Conservation (phyloP, 1,140 invertebrate species). For the Drosophila quadrilineata region DNA sequence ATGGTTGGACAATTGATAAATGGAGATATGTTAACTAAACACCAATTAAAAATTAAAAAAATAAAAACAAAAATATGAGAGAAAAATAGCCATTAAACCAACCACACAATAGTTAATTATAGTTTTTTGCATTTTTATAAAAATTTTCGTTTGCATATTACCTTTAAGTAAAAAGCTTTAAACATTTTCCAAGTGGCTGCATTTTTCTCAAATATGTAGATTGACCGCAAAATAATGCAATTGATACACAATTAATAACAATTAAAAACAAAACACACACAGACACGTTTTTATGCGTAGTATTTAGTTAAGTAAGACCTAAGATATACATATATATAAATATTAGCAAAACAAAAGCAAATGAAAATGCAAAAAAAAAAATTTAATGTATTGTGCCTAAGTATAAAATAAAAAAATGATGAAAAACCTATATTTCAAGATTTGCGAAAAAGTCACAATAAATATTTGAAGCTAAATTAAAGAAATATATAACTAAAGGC, state of each 20-base stretch:
- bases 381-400: slow-evolving; percentile 78
- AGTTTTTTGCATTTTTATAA: slow-evolving; percentile 39
- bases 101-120: slow-evolving; percentile 29
- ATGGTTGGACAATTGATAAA: too few species aligned
- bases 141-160: slow-evolving; percentile 55
- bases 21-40: slow-evolving; percentile 48
- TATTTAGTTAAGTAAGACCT: slow-evolving; percentile 48
- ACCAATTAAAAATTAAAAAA: slow-evolving; percentile 30
- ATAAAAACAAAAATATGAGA: too few species aligned
- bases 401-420: slow-evolving; percentile 61
- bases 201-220: slow-evolving; percentile 71
- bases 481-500: slow-evolving; percentile 14
- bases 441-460: slow-evolving; percentile 16
- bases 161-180: slow-evolving; percentile 74
- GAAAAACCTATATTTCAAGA: slow-evolving; percentile 41
- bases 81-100: slow-evolving; percentile 28
- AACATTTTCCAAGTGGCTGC: slow-evolving; percentile 63
- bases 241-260: slow-evolving; percentile 58
- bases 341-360: slow-evolving; percentile 59
- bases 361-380: slow-evolving; percentile 47
- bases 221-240: slow-evolving; percentile 42
- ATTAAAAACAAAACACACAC: slow-evolving; percentile 28
- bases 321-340: too few species aligned
- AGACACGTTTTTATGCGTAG: slow-evolving; percentile 71
- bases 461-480: slow-evolving; percentile 12